Percentiles rank a stretch among this genome's conserved stretches.
phyloP scores from a whole-genome alignment of 2,113 vertebrate genomes.

The Notechis scutatus region DNA sequence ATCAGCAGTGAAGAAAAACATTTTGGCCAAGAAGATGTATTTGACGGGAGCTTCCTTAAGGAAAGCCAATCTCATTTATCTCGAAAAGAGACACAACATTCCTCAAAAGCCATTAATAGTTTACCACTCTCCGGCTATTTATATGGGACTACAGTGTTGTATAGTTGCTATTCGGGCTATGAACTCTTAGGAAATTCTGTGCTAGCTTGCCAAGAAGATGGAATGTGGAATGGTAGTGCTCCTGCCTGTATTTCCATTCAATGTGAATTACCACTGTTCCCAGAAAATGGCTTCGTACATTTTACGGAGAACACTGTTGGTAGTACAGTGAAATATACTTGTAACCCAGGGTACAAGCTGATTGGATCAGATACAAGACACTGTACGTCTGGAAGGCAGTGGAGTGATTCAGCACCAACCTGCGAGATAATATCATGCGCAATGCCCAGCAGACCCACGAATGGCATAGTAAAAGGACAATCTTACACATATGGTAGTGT shows the following conservation, averaged over 20 bases:
- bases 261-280: slow-evolving; percentile 75
- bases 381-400: slow-evolving; percentile 80
- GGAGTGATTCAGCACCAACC: slow-evolving; percentile 77
- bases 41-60: slow-evolving; percentile 27
- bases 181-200: slow-evolving; percentile 76
- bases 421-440: slow-evolving; percentile 77
- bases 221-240: slow-evolving; percentile 91
- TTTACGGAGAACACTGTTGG: slow-evolving; percentile 78
- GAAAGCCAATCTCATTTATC: slow-evolving; percentile 37
- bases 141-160: slow-evolving; percentile 80
- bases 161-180: slow-evolving; percentile 83
- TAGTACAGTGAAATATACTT: slow-evolving; percentile 78
- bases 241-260: slow-evolving; percentile 82
- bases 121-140: slow-evolving; percentile 73
- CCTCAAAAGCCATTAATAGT: slow-evolving; percentile 41
- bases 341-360: slow-evolving; percentile 81
- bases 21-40: slow-evolving; percentile 47
- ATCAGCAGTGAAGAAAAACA: slow-evolving; percentile 56
- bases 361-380: slow-evolving; percentile 76
- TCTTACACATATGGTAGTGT: slow-evolving; percentile 73
- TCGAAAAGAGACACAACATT: slow-evolving; percentile 34
- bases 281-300: slow-evolving; percentile 80
- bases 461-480: slow-evolving; percentile 73
- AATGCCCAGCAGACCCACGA: slow-evolving; percentile 68
- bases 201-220: slow-evolving; percentile 87